phyloP scores from a whole-genome alignment of 2,113 vertebrate species.

The Panthera leo region DNA sequence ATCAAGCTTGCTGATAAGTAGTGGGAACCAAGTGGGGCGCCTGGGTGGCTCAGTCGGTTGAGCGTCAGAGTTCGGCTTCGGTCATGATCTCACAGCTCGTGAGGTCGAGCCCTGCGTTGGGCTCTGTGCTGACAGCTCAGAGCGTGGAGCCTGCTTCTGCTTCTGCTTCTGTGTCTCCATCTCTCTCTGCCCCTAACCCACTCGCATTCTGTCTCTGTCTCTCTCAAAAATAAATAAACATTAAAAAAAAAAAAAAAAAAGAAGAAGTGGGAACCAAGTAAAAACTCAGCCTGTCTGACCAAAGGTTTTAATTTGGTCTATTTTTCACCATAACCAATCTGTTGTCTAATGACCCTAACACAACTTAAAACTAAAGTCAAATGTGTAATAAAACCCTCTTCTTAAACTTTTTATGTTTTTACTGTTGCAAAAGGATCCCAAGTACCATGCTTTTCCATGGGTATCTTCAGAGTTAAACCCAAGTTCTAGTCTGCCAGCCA shows the following conservation, averaged over 20 bases:
- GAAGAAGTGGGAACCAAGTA: not conserved
- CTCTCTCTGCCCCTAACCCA: too few species aligned
- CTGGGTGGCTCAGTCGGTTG: too few species aligned
- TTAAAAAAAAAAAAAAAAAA: too few species aligned
- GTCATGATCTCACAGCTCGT: too few species aligned
- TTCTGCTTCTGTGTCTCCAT: too few species aligned
- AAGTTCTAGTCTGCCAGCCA: not conserved
- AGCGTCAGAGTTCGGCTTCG: too few species aligned
- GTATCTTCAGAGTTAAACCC: not conserved
- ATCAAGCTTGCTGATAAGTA: not conserved
- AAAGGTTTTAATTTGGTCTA: not conserved
- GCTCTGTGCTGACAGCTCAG: too few species aligned
- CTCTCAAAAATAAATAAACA: too few species aligned
- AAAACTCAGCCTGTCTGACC: not conserved
- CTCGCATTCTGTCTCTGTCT: too few species aligned
- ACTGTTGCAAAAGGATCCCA: not conserved
- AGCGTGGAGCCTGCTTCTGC: too few species aligned
- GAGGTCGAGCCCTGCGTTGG: too few species aligned
- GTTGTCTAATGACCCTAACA: not conserved
- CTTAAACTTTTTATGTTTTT: not conserved
- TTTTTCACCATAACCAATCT: not conserved
- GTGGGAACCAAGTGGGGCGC: not conserved
- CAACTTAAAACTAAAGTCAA: slow-evolving; percentile 16
- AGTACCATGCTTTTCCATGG: not conserved
- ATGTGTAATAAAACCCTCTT: not conserved